Evolutionary conservation across 2,113 vertebrate genomes (phyloP), one percentile per base, ranked within the genome.

Genomic region (Dinomys branickii): DNA sequence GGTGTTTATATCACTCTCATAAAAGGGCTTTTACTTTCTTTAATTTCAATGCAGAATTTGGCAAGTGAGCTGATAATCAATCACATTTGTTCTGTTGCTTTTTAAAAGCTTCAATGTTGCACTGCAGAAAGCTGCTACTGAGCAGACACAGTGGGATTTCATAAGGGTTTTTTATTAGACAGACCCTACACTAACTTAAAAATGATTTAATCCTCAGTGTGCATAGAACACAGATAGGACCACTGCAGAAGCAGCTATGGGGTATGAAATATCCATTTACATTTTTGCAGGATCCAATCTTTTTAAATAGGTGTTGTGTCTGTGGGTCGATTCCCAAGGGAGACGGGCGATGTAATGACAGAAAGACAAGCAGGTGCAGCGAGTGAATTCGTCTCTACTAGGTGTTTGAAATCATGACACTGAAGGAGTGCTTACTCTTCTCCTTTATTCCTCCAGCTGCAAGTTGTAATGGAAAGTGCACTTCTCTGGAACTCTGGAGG

Each of bases 381-480:
- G 33, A 95, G 90, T 86, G 87, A 94, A 95, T 97, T 95, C 67
- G 54, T 97, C 98, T 97, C 95, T 91, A 67, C 92, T 91, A 67
- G 96, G n/a, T 92, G 82, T 91, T 97, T 85, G 91, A 95, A 91
- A 97, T 97, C 94, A 97, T 97, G 97, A 98, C 94, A 98, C 94
- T 96, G 90, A 97, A 95, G 77, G 95, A 91, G 41, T 95, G 83
- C 97, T 98, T 97, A 89, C 94, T 86, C 96, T 97, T 88, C 94
- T 56, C 52, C 97, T 97, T 97, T 95, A 96, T 98, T 86, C 84
- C 96, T 97, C 86, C 69, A 97, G 84, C 89, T 97, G 95, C 94
- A 97, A 98, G 97, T 97, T 96, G 93, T 97, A 98, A 98, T 94
- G 90, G 88, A 98, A 98, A 97, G 96, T 94, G 3, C n/a, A 88